Conservation (phyloP, 2,113 vertebrate genomes). For the Lampris incognitus region DNA sequence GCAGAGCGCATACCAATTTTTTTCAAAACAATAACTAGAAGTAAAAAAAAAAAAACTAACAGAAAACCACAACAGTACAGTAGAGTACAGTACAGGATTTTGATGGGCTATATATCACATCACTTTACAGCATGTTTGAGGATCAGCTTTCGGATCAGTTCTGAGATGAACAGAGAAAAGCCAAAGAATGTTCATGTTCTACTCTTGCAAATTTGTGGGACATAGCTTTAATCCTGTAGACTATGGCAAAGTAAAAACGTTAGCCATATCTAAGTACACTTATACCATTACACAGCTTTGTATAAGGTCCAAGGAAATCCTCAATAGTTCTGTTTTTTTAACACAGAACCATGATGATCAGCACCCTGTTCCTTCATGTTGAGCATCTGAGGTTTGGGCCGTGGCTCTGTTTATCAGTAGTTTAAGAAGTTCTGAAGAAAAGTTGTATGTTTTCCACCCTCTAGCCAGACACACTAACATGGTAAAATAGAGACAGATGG, state of each 20-base stretch:
- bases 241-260: neutral
- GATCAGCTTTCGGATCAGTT: too few species aligned
- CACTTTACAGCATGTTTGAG: too few species aligned
- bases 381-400: neutral
- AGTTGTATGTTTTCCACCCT: conserved; percentile 10
- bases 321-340: neutral
- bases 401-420: conserved; percentile 11
- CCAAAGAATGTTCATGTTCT: too few species aligned
- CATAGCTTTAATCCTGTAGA: neutral
- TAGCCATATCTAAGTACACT: neutral
- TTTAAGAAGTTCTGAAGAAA: conserved; percentile 16
- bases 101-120: too few species aligned
- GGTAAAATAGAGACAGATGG: conserved; percentile 68
- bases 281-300: neutral
- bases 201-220: too few species aligned
- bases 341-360: neutral
- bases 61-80: too few species aligned
- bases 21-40: too few species aligned
- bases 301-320: neutral
- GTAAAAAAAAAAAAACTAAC: too few species aligned
- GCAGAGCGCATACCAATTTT: too few species aligned
- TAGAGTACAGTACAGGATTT: too few species aligned
- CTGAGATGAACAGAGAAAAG: too few species aligned
- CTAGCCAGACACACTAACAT: conserved; percentile 16
- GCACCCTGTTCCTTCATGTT: neutral